Percentiles rank a stretch among this genome's conserved stretches.
Evolutionary conservation across 2,888 invertebrate species (phyloP).

Genomic region (Scaptomyza reducta): DNA sequence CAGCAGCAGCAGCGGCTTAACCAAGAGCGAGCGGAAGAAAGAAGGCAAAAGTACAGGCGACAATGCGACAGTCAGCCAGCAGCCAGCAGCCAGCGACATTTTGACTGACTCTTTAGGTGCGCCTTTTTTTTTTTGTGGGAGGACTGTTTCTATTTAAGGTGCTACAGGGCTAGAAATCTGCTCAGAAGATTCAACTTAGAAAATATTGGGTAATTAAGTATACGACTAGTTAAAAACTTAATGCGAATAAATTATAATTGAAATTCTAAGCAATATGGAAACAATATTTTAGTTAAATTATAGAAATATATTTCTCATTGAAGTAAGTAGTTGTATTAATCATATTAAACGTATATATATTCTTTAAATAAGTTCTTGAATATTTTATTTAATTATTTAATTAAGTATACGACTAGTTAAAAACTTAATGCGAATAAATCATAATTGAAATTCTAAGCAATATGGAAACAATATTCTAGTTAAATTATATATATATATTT

Average conservation of each 20-base stretch:
- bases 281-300: no score
- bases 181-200: neutral
- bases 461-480: no score
- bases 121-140: neutral
- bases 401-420: neutral
- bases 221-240: neutral
- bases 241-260: no score
- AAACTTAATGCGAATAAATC: no score
- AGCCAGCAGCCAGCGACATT: neutral
- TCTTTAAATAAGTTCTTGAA: no score
- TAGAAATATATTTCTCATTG: no score
- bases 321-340: no score
- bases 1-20: slow-evolving; percentile 50
- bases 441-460: no score
- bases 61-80: slow-evolving; percentile 29
- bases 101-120: slow-evolving; percentile 55
- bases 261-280: no score
- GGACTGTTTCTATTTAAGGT: slow-evolving; percentile 2
- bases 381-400: no score
- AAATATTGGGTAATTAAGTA: neutral
- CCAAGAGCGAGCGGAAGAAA: slow-evolving; percentile 66
- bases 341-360: no score
- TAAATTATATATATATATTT: no score
- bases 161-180: slow-evolving; percentile 27
- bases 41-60: slow-evolving; percentile 47